phyloP scores from a whole-genome alignment of 2,113 vertebrate species.

The Empidonax alnorum region DNA sequence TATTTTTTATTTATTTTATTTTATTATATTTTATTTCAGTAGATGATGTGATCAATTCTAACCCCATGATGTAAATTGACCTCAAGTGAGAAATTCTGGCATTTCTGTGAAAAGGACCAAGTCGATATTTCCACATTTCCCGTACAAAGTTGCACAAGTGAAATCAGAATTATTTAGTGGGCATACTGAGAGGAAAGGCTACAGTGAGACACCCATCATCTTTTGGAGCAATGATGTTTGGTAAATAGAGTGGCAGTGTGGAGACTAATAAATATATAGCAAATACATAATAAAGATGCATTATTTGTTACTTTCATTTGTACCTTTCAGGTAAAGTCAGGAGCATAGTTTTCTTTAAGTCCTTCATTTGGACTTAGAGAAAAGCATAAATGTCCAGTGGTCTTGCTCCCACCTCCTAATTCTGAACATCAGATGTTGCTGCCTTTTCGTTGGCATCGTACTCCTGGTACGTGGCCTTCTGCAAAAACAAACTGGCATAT shows the following conservation, averaged over 20 bases:
- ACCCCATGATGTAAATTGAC: not conserved
- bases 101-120: not conserved
- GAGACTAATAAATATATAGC: not conserved
- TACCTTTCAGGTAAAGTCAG: not conserved
- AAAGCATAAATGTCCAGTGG: not conserved
- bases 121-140: not conserved
- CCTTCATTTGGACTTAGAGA: not conserved
- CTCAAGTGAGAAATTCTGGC: not conserved
- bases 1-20: not conserved
- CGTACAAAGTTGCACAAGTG: not conserved
- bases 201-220: not conserved
- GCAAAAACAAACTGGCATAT: not conserved
- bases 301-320: not conserved
- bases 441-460: not conserved
- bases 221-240: not conserved
- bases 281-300: not conserved
- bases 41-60: not conserved
- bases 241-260: not conserved
- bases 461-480: not conserved
- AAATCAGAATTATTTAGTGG: not conserved
- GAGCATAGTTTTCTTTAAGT: not conserved
- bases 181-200: not conserved
- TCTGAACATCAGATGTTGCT: not conserved
- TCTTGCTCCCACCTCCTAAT: not conserved
- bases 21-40: not conserved